phyloP scores from a whole-genome alignment of 1,140 invertebrate genomes.

The Brachionus manjavacas region DNA sequence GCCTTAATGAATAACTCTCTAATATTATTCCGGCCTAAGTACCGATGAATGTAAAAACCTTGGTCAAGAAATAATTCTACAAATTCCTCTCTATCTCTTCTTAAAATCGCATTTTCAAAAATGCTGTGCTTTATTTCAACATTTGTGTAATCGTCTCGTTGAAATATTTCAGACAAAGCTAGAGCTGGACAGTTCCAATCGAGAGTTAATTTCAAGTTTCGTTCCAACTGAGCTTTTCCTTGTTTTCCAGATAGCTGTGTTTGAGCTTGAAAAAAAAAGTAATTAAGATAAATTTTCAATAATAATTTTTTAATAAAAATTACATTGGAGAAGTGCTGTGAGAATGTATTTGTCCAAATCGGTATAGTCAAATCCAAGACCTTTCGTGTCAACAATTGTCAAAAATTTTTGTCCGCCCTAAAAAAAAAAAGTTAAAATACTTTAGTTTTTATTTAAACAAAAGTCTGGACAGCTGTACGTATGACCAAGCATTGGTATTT shows the following conservation, averaged over 20 bases:
- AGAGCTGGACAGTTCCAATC: conserved; percentile 59
- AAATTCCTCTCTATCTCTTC: conserved; percentile 57
- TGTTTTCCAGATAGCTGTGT: conserved; percentile 43
- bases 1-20: conserved; percentile 54
- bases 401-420: conserved; percentile 53
- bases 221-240: conserved; percentile 49
- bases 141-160: conserved; percentile 52
- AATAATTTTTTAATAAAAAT: conserved; percentile 41
- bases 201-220: conserved; percentile 56
- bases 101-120: conserved; percentile 56
- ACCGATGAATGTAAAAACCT: conserved; percentile 56
- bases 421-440: too few relatives aligned
- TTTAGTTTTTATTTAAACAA: too few relatives aligned
- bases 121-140: conserved; percentile 55
- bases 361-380: conserved; percentile 50
- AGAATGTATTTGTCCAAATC: conserved; percentile 56
- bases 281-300: neutral
- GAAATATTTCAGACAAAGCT: conserved; percentile 55
- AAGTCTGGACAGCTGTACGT: too few relatives aligned
- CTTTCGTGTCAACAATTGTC: conserved; percentile 55
- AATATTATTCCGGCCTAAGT: conserved; percentile 52
- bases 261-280: neutral
- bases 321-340: conserved; percentile 57
- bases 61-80: conserved; percentile 57
- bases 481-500: too few relatives aligned